Evolutionary conservation across 2,113 vertebrate genomes (phyloP), one percentile per base, ranked within the genome.

Genomic region (Mormyrus iriodes): DNA sequence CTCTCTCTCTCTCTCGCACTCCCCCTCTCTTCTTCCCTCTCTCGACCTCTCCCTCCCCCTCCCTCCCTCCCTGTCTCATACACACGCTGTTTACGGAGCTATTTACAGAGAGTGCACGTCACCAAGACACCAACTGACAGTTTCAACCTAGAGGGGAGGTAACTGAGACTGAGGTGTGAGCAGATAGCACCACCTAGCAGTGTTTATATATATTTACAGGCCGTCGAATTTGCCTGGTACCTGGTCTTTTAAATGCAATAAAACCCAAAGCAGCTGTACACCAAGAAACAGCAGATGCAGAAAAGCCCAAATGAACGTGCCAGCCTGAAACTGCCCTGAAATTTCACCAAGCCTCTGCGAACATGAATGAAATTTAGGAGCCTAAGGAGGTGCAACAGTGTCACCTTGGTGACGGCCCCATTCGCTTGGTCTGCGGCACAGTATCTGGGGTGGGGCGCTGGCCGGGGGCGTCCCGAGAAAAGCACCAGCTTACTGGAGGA

Each of bases 391-490:
- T 35, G 51, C 13, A 19, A 24, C n/a, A 35, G 12, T n/a, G 91
- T 93, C 96, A 97, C 97, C 97, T 97, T 97, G 94, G 96, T 96
- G 91, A 96, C 94, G 31, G 91, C 93, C 91, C 93, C 95, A 91
- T 96, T 95, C 93, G 97, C 96, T 93, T 97, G 95, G 96, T 94
- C 88, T 95, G 96, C 10, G 95, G 93, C n/a, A 96, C 92, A 88
- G 95, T 93, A 90, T 96, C 96, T 86, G 94, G 95, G 92, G 93
- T 95, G 93, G n/a, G 93, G 94, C 5, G 91, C 90, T 69, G 90
- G 91, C 92, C 95, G 96, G 95, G 93, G 88, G 95, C 96, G 97
- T 96, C 96, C 94, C 96, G 96, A 97, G 95, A 97, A 97, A 90
- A 97, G 94, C 0, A 96, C 94, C 95, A 95, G 92, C 95, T 97